phyloP scores from a whole-genome alignment of 2,888 invertebrate genomes.

The Coelopa pilipes region DNA sequence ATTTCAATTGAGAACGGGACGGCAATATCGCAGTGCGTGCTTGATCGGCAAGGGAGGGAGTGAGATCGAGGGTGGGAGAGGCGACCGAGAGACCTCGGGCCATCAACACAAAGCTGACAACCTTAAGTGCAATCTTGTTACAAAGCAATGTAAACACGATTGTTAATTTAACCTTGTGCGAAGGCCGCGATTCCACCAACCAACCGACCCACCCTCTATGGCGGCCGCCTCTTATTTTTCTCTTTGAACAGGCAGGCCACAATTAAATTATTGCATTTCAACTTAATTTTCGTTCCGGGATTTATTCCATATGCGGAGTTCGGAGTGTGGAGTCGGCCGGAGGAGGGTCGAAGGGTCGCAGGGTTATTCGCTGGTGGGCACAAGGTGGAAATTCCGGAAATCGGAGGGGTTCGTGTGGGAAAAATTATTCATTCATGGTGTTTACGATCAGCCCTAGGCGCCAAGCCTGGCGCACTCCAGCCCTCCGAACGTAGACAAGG shows the following conservation, averaged over 20 bases:
- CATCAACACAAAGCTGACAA: slow-evolving; percentile 52
- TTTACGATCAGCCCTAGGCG: not conserved
- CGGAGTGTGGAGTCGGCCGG: not conserved
- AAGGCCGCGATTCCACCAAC: slow-evolving; percentile 31
- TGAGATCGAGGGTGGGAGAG: slow-evolving; percentile 40
- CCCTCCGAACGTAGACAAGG: too few species aligned
- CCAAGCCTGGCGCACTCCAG: too few species aligned
- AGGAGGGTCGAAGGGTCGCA: not conserved
- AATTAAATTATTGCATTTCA: slow-evolving; percentile 66
- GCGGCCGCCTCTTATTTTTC: not conserved
- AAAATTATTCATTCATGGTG: slow-evolving; percentile 25
- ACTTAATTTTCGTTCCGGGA: slow-evolving; percentile 59
- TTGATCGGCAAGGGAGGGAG: too few species aligned
- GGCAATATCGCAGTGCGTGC: not conserved
- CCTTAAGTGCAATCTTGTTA: slow-evolving; percentile 67
- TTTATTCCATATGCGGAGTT: not conserved
- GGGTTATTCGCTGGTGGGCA: not conserved
- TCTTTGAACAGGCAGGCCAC: slow-evolving; percentile 54
- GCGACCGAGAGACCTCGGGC: not conserved
- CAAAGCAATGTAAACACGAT: slow-evolving; percentile 66
- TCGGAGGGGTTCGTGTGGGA: slow-evolving; percentile 26
- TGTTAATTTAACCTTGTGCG: slow-evolving; percentile 59
- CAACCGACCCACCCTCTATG: slow-evolving; percentile 3
- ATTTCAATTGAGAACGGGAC: slow-evolving; percentile 27
- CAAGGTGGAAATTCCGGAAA: slow-evolving; percentile 24